Evolutionary conservation across 2,888 invertebrate genomes (phyloP).

Genomic region (Thereva nobilitata): DNA sequence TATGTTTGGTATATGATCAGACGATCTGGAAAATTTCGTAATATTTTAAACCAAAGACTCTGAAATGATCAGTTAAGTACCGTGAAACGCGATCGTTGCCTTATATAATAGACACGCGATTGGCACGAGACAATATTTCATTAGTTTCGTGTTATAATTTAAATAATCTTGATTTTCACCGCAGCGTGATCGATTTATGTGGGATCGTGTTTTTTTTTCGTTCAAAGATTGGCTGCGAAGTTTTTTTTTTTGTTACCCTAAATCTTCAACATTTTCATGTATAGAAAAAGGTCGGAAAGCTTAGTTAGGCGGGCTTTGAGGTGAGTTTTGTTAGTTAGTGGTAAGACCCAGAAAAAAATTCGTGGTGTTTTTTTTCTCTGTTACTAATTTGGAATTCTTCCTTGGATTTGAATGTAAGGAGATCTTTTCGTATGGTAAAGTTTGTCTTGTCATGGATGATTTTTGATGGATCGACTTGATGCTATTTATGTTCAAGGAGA

Average conservation of each 20-base stretch:
- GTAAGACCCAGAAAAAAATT: too few relatives aligned
- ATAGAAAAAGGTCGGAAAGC: too few relatives aligned
- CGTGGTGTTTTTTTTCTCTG: too few relatives aligned
- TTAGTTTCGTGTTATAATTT: conserved; percentile 37
- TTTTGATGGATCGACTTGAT: too few relatives aligned
- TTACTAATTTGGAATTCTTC: too few relatives aligned
- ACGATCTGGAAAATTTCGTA: conserved; percentile 17
- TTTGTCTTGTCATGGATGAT: too few relatives aligned
- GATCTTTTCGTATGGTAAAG: too few relatives aligned
- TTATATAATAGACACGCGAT: conserved; percentile 45
- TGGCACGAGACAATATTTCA: conserved; percentile 46
- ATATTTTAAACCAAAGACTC: conserved; percentile 3
- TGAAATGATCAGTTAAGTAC: conserved; percentile 21
- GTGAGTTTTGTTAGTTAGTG: too few relatives aligned
- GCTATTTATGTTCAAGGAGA: too few relatives aligned
- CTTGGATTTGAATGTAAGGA: too few relatives aligned
- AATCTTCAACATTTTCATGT: background rate
- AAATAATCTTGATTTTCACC: conserved; percentile 4
- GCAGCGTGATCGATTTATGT: conserved; percentile 11
- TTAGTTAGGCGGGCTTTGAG: too few relatives aligned
- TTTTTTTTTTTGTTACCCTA: background rate
- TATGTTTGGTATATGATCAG: background rate
- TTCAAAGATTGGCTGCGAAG: too few relatives aligned
- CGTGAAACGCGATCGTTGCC: conserved; percentile 40
- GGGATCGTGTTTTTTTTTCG: background rate